These are phyloP conservation scores for Marcusenius ussheri DNA, from an alignment of 2,113 vertebrate species.

Conservation along the genomic window DNA sequence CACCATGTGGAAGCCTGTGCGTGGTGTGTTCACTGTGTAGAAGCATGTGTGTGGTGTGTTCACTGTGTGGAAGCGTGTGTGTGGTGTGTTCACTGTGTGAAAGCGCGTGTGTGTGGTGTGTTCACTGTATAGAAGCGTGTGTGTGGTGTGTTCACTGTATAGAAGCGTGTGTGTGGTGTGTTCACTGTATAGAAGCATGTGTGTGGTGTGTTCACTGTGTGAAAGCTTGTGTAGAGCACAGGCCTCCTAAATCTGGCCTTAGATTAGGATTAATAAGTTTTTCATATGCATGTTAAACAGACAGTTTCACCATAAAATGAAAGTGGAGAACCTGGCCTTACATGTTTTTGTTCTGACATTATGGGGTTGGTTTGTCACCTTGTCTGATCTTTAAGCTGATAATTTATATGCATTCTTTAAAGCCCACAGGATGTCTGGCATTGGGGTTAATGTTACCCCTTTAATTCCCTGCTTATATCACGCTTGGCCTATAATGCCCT, in stretches of 20 bases:
- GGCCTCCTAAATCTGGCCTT: not conserved
- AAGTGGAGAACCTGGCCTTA: not conserved
- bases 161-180: too few species aligned
- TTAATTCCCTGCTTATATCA: not conserved
- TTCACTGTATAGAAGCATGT: not conserved
- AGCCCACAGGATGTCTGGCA: not conserved
- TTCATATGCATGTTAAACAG: not conserved
- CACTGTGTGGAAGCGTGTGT: not conserved
- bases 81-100: not conserved
- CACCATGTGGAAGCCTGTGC: fast-evolving
- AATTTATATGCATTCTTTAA: not conserved
- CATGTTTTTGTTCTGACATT: not conserved
- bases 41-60: not conserved
- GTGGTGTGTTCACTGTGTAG: not conserved
- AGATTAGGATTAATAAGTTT: not conserved
- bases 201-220: not conserved
- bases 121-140: too few species aligned
- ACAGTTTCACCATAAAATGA: not conserved
- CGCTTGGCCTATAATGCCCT: not conserved
- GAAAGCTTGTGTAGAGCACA: not conserved
- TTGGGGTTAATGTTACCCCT: not conserved
- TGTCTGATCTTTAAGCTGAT: not conserved
- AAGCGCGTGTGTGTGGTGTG: too few species aligned
- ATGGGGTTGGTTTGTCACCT: not conserved
- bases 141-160: too few species aligned